A percentile compares a stretch with the other conserved stretches of the same genome.
Conservation (phyloP, 1,140 invertebrate genomes). For the Heliothis virescens region DNA sequence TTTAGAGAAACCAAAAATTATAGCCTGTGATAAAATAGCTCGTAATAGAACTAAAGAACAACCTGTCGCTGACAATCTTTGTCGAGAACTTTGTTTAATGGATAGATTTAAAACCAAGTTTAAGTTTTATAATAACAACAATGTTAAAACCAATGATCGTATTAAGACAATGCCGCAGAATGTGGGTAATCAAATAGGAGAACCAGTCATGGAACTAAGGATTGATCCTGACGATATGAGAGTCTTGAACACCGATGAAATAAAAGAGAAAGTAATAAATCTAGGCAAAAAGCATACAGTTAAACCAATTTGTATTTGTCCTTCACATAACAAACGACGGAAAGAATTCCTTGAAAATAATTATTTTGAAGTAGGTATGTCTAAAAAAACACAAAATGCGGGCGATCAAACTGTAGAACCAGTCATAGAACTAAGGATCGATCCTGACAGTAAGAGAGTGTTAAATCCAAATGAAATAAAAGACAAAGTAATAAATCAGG, state of each 20-base stretch:
- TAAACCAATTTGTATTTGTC: background rate
- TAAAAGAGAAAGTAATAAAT: slow-evolving; percentile 56
- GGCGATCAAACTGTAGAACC: no score
- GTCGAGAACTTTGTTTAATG: no score
- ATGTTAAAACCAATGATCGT: background rate
- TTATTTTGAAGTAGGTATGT: no score
- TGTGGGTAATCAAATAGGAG: slow-evolving; percentile 52
- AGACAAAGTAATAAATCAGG: no score
- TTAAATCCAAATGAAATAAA: no score
- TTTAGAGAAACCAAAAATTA: background rate
- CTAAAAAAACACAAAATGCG: no score
- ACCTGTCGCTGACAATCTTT: no score
- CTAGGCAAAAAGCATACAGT: slow-evolving; percentile 51
- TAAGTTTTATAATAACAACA: background rate
- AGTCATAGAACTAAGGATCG: no score
- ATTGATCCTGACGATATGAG: slow-evolving; percentile 57
- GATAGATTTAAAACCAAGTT: background rate
- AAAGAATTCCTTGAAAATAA: no score
- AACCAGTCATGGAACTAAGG: slow-evolving; percentile 63
- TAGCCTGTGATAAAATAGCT: no score
- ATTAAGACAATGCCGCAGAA: slow-evolving; percentile 5
- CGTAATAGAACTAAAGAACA: no score
- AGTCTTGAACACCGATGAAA: slow-evolving; percentile 60
- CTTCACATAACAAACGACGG: slow-evolving; percentile 1
- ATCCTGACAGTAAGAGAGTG: no score